Percentiles rank a stretch among this genome's conserved stretches.
phyloP scores from a whole-genome alignment of 2,888 invertebrate species.

The Microchrysa polita region DNA sequence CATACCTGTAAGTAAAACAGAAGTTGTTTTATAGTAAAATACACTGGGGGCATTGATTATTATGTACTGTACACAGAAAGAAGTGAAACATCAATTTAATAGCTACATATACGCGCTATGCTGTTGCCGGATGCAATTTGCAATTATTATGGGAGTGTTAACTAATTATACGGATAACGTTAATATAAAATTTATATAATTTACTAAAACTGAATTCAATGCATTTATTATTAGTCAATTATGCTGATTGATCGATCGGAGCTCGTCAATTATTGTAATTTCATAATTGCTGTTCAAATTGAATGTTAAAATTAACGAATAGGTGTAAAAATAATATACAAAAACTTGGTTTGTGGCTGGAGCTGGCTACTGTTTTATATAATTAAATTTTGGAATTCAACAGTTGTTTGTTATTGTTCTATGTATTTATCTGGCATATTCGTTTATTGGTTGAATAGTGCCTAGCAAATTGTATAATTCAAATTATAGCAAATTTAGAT shows the following conservation, averaged over 20 bases:
- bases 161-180: conserved; percentile 12
- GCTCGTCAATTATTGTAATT: conserved; percentile 4
- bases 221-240: conserved; percentile 4
- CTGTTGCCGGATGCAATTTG: conserved; percentile 19
- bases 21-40: background rate
- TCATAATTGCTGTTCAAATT: conserved; percentile 2
- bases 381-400: too few relatives aligned
- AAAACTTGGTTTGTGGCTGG: too few relatives aligned
- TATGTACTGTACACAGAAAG: background rate
- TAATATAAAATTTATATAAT: conserved; percentile 10
- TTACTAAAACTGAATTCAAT: background rate
- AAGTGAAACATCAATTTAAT: conserved; percentile 7
- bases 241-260: background rate
- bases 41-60: too few relatives aligned
- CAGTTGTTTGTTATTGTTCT: too few relatives aligned
- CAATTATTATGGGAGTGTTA: conserved; percentile 20
- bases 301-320: conserved; percentile 4
- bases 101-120: too few relatives aligned
- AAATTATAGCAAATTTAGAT: too few relatives aligned
- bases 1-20: background rate
- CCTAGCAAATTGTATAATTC: too few relatives aligned
- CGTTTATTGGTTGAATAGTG: too few relatives aligned
- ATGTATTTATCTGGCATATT: too few relatives aligned
- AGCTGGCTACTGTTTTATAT: too few relatives aligned
- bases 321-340: conserved; percentile 1